Conservation (phyloP, 1,140 invertebrate species). For the Drosophila funebris region DNA sequence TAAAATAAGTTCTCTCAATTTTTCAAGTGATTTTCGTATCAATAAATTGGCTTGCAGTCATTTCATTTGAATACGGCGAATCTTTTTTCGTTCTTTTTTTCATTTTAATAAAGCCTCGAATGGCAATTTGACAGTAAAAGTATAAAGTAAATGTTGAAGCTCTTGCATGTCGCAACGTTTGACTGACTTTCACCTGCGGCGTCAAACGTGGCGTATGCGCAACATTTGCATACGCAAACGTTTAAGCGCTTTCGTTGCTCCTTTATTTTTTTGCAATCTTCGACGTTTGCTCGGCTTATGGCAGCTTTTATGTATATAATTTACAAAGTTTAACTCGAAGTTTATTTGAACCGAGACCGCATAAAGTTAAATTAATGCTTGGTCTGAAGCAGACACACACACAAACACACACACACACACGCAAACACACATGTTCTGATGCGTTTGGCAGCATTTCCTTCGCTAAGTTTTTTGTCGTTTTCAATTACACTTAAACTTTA, state of each 20-base stretch:
- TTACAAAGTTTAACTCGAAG: conserved; percentile 46
- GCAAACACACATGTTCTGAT: background rate
- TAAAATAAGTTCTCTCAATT: too few species aligned
- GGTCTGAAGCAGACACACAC: conserved; percentile 26
- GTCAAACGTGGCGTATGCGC: conserved; percentile 44
- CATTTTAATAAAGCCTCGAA: background rate
- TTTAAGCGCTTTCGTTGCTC: conserved; percentile 39
- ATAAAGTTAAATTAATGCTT: conserved; percentile 66
- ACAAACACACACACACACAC: conserved; percentile 1
- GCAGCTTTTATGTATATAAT: conserved; percentile 38
- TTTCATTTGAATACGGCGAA: background rate
- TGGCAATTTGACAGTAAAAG: conserved; percentile 20
- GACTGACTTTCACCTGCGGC: conserved; percentile 35
- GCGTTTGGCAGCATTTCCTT: conserved; percentile 7
- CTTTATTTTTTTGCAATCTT: conserved; percentile 28
- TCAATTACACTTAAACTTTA: conserved; percentile 71
- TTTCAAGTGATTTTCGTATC: too few species aligned
- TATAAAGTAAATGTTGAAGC: conserved; percentile 13
- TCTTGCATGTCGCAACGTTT: conserved; percentile 20
- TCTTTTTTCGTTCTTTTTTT: too few species aligned
- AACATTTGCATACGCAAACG: conserved; percentile 51
- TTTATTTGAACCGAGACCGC: conserved; percentile 50
- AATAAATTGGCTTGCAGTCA: too few species aligned
- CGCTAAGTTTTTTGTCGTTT: conserved; percentile 43
- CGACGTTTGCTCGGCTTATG: conserved; percentile 22